Evolutionary conservation across 2,113 vertebrate species (phyloP).

Genomic region (Barbus barbus): DNA sequence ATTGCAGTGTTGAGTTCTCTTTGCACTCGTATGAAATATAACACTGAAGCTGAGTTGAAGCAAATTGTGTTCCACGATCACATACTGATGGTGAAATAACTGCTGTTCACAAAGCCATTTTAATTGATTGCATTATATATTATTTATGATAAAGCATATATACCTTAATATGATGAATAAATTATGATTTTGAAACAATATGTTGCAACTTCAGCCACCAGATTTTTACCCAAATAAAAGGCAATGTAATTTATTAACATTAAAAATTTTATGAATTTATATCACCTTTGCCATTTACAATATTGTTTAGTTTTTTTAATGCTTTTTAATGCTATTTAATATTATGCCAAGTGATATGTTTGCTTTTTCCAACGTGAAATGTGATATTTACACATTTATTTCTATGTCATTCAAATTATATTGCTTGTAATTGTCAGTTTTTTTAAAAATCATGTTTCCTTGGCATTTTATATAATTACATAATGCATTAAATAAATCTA

Average conservation of each 20-base stretch:
- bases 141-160: no score
- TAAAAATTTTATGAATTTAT: not conserved
- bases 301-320: not conserved
- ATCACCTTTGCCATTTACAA: not conserved
- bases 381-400: not conserved
- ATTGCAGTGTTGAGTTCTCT: conserved; percentile 19
- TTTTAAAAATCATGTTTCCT: no score
- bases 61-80: not conserved
- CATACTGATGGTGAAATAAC: not conserved
- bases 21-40: no score
- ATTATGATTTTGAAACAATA: not conserved
- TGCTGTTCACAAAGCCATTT: not conserved
- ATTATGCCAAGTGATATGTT: not conserved
- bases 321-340: not conserved
- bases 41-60: not conserved
- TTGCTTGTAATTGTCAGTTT: no score
- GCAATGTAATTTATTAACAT: not conserved
- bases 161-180: not conserved
- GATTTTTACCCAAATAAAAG: not conserved
- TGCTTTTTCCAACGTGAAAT: not conserved
- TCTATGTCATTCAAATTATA: not conserved
- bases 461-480: no score
- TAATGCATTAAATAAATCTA: no score
- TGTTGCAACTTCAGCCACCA: not conserved
- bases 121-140: no score